A percentile compares a stretch with the other conserved stretches of the same genome.
Conservation (phyloP, 2,113 vertebrate species). For the Notiomystis cincta region DNA sequence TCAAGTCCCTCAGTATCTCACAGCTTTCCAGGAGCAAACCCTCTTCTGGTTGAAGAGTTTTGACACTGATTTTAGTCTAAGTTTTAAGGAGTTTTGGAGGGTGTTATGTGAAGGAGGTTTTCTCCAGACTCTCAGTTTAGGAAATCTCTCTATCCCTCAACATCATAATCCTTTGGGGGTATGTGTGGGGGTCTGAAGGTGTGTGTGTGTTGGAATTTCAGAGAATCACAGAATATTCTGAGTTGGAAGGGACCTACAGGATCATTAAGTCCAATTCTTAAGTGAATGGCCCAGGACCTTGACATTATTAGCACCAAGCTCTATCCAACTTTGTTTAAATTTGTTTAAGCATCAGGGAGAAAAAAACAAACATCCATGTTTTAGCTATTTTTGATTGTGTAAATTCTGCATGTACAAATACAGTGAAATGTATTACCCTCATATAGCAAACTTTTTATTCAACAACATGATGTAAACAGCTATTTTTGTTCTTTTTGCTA, state of each 20-base stretch:
- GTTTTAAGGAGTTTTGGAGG: background rate
- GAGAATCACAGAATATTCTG: background rate
- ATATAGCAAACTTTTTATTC: slow-evolving; percentile 1
- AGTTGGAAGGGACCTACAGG: background rate
- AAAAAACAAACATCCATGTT: background rate
- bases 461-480: background rate
- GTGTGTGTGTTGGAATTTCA: background rate
- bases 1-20: background rate
- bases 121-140: rapidly evolving
- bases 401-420: background rate
- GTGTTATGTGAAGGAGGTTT: background rate
- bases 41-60: background rate
- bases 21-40: background rate
- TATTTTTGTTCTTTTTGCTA: slow-evolving; percentile 33
- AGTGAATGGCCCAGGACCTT: background rate
- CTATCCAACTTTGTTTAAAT: background rate
- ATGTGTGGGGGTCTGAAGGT: too few species aligned
- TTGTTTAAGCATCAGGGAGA: background rate
- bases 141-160: background rate
- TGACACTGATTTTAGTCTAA: background rate
- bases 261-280: background rate
- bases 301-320: background rate
- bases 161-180: background rate
- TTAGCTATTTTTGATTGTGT: background rate
- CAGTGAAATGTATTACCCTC: background rate